Evolutionary conservation across 2,797 vertebrate genomes (phyloP), one percentile per base, ranked within the genome.

Genomic region (Rhinella marina): DNA sequence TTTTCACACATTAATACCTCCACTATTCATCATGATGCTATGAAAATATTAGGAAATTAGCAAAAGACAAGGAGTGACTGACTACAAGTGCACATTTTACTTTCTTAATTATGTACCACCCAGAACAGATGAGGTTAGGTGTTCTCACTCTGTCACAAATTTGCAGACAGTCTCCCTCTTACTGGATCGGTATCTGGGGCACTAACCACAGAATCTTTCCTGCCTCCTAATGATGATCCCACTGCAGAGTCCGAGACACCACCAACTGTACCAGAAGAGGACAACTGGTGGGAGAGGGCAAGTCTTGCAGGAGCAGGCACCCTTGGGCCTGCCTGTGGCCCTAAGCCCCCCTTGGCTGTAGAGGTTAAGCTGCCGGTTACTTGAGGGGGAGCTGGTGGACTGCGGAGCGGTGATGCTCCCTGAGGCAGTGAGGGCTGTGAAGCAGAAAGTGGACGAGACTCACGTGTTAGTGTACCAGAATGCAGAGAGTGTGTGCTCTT

Each of bases 91-190:
- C 79, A 86, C 61, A 32, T 82, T 68, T 25, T 61, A 68, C 9
- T 86, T 66, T 82, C 62, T 82, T 50, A 66, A 25, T 50, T 66
- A 73, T 75, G 59, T 41, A 57, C 61, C 73, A 59, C 81, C 41
- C 86, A 17, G 52, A 41, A 72, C 25, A 48, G 25, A 66, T 90
- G 70, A 27, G 0, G 32, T 10, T 73, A 70, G 3, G 23, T 64
- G 52, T 81, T 59, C 52, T 77, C 70, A 86, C 91, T 93, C 90
- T 94, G 96, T 99, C 97, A 99, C 97, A 99, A 98, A 93, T 99
- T 99, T 94, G 98, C 99, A 52, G 98, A 97, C 82, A 99, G 96
- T 94, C 97, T 96, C 87, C 98, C 96, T 95, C 96, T 96, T 86
- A 96, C 92, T 8, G 95, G 95, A 93, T 98, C 97, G 90, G 95